A percentile compares a stretch with the other conserved stretches of the same genome.
Evolutionary conservation across 2,797 vertebrate species (phyloP).

Genomic region (Myripristis murdjan): DNA sequence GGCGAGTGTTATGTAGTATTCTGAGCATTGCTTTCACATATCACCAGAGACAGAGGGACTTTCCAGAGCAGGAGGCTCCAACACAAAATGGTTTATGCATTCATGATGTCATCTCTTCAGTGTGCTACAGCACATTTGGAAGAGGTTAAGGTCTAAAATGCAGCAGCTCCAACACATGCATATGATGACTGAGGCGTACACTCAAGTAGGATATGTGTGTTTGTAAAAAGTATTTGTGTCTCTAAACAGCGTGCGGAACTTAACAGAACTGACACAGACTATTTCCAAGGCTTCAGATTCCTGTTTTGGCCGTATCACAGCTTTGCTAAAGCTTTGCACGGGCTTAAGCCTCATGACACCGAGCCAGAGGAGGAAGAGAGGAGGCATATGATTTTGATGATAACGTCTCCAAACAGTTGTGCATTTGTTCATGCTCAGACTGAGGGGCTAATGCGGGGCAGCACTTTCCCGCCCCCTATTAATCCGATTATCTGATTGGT

Average conservation of each 20-base stretch:
- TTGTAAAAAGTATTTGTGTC: background rate
- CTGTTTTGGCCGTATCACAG: background rate
- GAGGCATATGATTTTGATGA: slow-evolving; percentile 67
- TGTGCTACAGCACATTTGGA: slow-evolving; percentile 78
- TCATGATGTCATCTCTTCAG: slow-evolving; percentile 77
- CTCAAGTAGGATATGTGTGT: slow-evolving; percentile 26
- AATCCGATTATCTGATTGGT: slow-evolving; percentile 81
- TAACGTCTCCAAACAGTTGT: slow-evolving; percentile 76
- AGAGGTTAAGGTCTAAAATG: slow-evolving; percentile 64
- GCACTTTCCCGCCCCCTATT: slow-evolving; percentile 72
- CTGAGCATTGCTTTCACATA: slow-evolving; percentile 57
- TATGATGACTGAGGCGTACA: slow-evolving; percentile 44
- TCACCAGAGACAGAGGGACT: slow-evolving; percentile 75
- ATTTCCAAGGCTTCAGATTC: slow-evolving; percentile 6
- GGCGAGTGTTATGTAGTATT: slow-evolving; percentile 41
- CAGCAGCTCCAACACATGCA: slow-evolving; percentile 53
- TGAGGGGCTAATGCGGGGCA: slow-evolving; percentile 64
- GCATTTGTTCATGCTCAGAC: slow-evolving; percentile 69
- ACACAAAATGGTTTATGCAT: slow-evolving; percentile 66
- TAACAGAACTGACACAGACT: background rate
- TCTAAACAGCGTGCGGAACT: slow-evolving; percentile 4
- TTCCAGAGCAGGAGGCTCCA: slow-evolving; percentile 65
- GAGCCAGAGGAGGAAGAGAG: slow-evolving; percentile 47
- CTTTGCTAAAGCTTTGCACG: slow-evolving; percentile 39
- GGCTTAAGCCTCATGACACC: slow-evolving; percentile 53